A percentile compares a stretch with the other conserved stretches of the same genome.
Evolutionary conservation across 2,113 vertebrate genomes (phyloP).

Genomic region (Colossoma macropomum): DNA sequence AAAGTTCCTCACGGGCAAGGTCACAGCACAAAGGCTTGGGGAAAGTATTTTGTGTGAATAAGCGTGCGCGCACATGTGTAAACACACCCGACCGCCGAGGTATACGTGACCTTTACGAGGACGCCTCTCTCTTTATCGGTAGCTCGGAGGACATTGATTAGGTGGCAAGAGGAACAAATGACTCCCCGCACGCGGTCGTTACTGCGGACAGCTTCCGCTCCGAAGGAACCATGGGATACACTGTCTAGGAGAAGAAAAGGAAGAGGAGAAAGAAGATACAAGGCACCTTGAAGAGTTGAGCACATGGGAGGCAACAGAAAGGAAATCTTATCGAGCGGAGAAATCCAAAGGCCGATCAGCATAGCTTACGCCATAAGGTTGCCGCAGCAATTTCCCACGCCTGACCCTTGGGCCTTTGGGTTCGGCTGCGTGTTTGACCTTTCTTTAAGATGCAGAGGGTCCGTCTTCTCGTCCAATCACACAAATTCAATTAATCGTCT

Average conservation of each 20-base stretch:
- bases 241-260: conserved; percentile 19
- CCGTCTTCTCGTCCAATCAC: neutral
- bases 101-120: conserved; percentile 64
- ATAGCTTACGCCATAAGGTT: conserved; percentile 50
- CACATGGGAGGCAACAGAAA: conserved; percentile 54
- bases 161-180: conserved; percentile 74
- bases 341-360: conserved; percentile 42
- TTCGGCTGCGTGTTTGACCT: neutral
- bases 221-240: conserved; percentile 16
- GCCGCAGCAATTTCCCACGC: conserved; percentile 42
- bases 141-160: conserved; percentile 72
- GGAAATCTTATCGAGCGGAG: conserved; percentile 57
- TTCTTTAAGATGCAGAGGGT: neutral
- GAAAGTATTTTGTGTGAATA: neutral
- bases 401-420: neutral
- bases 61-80: conserved; percentile 24
- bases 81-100: conserved; percentile 56
- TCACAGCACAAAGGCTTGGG: conserved; percentile 52
- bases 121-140: conserved; percentile 61
- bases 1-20: conserved; percentile 64
- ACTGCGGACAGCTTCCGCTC: conserved; percentile 59
- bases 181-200: conserved; percentile 59
- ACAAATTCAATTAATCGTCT: neutral
- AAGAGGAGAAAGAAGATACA: conserved; percentile 19
- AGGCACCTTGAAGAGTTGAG: conserved; percentile 44